Percentiles rank a stretch among this genome's conserved stretches.
Evolutionary conservation across 2,113 vertebrate species (phyloP).

Genomic region (Saccopteryx leptura): DNA sequence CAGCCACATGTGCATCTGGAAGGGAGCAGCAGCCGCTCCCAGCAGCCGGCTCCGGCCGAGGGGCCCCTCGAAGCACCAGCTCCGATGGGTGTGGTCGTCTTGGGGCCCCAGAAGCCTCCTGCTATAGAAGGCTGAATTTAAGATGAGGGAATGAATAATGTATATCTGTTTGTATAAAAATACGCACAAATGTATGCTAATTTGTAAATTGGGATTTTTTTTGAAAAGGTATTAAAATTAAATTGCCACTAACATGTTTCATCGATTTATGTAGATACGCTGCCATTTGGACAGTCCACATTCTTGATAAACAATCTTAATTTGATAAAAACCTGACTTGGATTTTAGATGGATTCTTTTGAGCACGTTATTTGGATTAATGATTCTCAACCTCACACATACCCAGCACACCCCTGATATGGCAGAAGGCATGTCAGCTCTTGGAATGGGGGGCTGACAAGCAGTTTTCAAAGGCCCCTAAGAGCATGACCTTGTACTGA

Average conservation of each 20-base stretch:
- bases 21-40: background rate
- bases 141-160: background rate
- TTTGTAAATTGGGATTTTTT: background rate
- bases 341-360: slow-evolving; percentile 6
- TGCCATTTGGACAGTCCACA: background rate
- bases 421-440: background rate
- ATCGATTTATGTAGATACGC: background rate
- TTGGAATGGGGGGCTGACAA: background rate
- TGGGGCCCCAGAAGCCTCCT: background rate
- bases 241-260: background rate
- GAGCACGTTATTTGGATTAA: slow-evolving; percentile 9
- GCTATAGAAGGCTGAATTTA: background rate
- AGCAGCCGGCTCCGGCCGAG: fast-evolving
- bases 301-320: background rate
- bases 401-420: background rate
- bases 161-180: background rate
- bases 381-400: background rate
- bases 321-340: slow-evolving; percentile 4
- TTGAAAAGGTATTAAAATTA: slow-evolving; percentile 51
- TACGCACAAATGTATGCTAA: background rate
- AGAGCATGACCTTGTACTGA: background rate
- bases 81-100: fast-evolving
- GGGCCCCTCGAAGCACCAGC: background rate
- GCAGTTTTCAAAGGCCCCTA: background rate
- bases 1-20: background rate